phyloP scores from a whole-genome alignment of 2,113 vertebrate species.

The Gadus chalcogrammus region DNA sequence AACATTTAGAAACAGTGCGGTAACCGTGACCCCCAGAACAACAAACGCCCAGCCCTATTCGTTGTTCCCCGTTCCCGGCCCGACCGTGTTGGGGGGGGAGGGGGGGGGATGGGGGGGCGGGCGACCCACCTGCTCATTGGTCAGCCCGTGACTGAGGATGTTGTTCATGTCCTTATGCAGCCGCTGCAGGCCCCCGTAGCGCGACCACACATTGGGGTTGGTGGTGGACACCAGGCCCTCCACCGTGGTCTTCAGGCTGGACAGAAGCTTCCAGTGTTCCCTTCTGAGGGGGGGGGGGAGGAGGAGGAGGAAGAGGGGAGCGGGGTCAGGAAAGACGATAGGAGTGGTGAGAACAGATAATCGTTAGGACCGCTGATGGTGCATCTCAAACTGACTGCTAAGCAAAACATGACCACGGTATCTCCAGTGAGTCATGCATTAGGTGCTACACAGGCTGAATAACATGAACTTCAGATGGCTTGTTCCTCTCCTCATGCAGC shows the following conservation, averaged over 20 bases:
- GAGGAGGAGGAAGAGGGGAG: slow-evolving; percentile 25
- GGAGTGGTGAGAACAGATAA: slow-evolving; percentile 4
- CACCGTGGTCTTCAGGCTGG: slow-evolving; percentile 92
- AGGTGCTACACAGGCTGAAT: neutral
- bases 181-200: slow-evolving; percentile 91
- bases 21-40: neutral
- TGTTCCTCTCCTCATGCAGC: neutral
- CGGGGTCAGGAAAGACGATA: slow-evolving; percentile 15
- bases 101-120: no score
- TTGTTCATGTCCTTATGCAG: slow-evolving; percentile 96
- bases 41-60: no score
- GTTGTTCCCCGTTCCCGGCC: no score
- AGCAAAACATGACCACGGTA: neutral
- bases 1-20: neutral
- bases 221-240: slow-evolving; percentile 94
- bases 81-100: neutral
- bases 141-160: slow-evolving; percentile 91
- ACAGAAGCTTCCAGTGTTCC: slow-evolving; percentile 93
- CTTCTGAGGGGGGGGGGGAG: slow-evolving; percentile 72
- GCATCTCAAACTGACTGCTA: neutral
- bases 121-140: slow-evolving; percentile 86
- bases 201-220: slow-evolving; percentile 96
- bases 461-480: neutral
- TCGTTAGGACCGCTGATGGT: neutral
- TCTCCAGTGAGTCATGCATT: neutral